Evolutionary conservation across 2,113 vertebrate genomes (phyloP), one percentile per base, ranked within the genome.

Genomic region (Oncorhynchus nerka): DNA sequence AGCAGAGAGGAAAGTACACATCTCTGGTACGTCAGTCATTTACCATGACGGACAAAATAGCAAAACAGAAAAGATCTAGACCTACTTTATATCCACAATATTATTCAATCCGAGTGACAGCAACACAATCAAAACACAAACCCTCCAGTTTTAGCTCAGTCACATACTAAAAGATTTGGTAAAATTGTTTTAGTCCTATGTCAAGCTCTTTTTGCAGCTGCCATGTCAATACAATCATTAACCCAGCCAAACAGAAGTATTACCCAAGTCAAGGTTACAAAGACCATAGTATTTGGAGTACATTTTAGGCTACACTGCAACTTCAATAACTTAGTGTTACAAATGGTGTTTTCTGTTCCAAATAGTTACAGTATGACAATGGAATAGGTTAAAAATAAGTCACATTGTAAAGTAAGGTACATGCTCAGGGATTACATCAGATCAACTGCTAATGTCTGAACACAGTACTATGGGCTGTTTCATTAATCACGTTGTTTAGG

Each of bases 201-300:
- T 78, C 78, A 79, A 71, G 16, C 19, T 57, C 59, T n/a, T 3
- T 39, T 68, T 7, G 19, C 19, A 1, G 30, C 20, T 45, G 32
- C 12, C 16, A 32, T 68, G 16, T 32, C 28, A 68, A 9, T 74
- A 70, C 34, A 79, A 73, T 71, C 69, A 59, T 70, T 74, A 79
- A 73, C 71, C 30, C 59, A 69, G 34, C 24, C 70, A 55, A 19
- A 19, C 28, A 72, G 86, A 89, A 89, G 45, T 80, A 90, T 89
- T 89, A 90, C 86, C 86, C 62, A 76, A 81, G 81, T 71, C 79
- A 84, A 89, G 79, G 86, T 34, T 61, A 3, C 0, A 75, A 67
- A 82, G 84, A 61, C 82, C 84, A n/a, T 82, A 84, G 81, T 85
- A 85, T 81, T 83, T 83, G 34, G 74, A 70, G 28, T 26, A 71